Evolutionary conservation across 2,113 vertebrate genomes (phyloP).

Genomic region (Agelaius phoeniceus): DNA sequence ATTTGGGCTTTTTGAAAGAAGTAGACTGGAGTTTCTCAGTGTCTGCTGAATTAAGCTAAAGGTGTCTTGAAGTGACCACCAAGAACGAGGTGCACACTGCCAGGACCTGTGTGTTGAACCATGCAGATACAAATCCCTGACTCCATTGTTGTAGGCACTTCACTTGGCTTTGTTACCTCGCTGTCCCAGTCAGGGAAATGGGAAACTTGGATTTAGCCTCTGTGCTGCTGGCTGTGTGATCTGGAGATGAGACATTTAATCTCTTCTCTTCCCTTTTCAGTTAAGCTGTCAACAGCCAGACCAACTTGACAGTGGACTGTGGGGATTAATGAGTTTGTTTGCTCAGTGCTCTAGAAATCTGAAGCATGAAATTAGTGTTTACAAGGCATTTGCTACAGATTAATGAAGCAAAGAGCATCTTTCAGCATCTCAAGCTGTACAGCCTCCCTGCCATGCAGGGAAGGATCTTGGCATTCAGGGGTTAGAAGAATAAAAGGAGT

Average conservation of each 20-base stretch:
- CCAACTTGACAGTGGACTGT: background rate
- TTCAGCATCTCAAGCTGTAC: background rate
- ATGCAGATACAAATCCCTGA: background rate
- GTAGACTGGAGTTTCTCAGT: background rate
- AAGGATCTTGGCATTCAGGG: background rate
- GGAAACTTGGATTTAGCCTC: background rate
- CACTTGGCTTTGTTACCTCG: background rate
- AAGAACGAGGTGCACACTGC: background rate
- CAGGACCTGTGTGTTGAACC: background rate
- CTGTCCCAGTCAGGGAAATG: background rate
- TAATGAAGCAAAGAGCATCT: conserved; percentile 7
- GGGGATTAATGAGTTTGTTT: conserved; percentile 26
- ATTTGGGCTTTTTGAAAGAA: background rate
- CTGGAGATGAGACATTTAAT: background rate
- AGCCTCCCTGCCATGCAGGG: background rate
- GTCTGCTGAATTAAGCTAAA: background rate
- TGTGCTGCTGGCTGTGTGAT: background rate
- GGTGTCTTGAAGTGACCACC: background rate
- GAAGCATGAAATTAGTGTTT: conserved; percentile 28
- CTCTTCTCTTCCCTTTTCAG: background rate
- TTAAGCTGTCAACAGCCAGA: conserved; percentile 2
- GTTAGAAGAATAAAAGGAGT: background rate
- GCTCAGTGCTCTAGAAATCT: conserved; percentile 2
- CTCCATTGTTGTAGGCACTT: background rate
- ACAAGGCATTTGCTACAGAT: background rate